Conservation (phyloP, 1,140 invertebrate genomes). For the Mya arenaria region DNA sequence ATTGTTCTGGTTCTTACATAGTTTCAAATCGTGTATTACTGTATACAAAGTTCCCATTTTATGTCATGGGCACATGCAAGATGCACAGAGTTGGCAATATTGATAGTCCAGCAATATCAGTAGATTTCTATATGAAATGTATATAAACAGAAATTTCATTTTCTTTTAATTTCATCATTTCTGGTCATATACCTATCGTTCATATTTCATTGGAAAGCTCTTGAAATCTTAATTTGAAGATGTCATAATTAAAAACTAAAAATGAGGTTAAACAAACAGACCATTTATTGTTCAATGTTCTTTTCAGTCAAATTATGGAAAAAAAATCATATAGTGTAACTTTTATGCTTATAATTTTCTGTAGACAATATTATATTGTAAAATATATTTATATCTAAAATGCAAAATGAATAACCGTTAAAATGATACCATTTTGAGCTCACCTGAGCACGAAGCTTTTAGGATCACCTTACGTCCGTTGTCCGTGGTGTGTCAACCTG, state of each 20-base stretch:
- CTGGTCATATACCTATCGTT: not conserved
- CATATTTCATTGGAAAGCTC: not conserved
- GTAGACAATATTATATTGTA: not conserved
- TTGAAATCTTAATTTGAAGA: not conserved
- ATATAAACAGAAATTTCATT: not conserved
- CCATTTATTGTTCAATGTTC: not conserved
- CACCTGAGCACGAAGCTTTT: not conserved
- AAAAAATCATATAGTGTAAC: conserved; percentile 1
- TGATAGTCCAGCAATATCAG: not conserved
- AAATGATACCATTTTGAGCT: not conserved
- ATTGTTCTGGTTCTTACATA: not conserved
- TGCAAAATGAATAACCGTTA: not conserved
- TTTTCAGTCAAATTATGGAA: not conserved
- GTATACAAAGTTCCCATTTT: not conserved
- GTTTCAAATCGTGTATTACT: not conserved
- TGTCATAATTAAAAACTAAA: not conserved
- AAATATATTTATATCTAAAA: not conserved
- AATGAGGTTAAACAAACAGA: not conserved
- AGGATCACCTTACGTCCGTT: not conserved
- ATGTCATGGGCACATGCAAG: not conserved
- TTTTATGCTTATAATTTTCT: conserved; percentile 1
- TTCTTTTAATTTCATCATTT: too few species aligned
- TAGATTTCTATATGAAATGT: not conserved
- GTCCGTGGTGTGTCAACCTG: not conserved
- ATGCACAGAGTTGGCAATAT: not conserved